Conservation (phyloP, 2,888 invertebrate species). For the Magallana nippona region DNA sequence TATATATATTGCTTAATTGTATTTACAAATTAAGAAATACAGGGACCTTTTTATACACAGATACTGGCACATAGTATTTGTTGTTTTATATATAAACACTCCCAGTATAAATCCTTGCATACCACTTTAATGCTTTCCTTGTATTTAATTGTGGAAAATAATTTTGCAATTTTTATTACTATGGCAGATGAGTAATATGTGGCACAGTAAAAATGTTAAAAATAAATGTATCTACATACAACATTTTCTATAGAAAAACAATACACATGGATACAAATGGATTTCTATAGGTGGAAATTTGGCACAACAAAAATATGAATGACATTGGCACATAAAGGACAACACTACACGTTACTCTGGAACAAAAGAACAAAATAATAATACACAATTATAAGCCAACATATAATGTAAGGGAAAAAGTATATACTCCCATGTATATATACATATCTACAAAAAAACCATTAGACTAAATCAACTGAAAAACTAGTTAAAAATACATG, state of each 20-base stretch:
- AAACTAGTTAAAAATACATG: background rate
- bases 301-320: slow-evolving; percentile 20
- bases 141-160: too few species aligned
- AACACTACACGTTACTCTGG: background rate
- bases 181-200: slow-evolving; percentile 6
- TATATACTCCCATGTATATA: background rate
- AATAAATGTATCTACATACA: background rate
- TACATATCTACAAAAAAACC: background rate
- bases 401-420: background rate
- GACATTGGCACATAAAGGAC: slow-evolving; percentile 20
- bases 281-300: background rate
- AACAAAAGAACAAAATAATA: background rate
- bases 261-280: background rate
- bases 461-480: too few species aligned
- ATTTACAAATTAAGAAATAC: too few species aligned
- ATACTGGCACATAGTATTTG: too few species aligned
- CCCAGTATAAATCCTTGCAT: too few species aligned
- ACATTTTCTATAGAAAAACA: background rate
- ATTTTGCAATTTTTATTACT: too few species aligned
- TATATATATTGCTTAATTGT: too few species aligned
- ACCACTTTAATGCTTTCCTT: too few species aligned
- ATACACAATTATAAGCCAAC: background rate
- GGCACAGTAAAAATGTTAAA: background rate
- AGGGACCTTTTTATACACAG: too few species aligned
- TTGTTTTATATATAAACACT: too few species aligned